phyloP scores from a whole-genome alignment of 2,797 vertebrate species.

The Myioborus miniatus region DNA sequence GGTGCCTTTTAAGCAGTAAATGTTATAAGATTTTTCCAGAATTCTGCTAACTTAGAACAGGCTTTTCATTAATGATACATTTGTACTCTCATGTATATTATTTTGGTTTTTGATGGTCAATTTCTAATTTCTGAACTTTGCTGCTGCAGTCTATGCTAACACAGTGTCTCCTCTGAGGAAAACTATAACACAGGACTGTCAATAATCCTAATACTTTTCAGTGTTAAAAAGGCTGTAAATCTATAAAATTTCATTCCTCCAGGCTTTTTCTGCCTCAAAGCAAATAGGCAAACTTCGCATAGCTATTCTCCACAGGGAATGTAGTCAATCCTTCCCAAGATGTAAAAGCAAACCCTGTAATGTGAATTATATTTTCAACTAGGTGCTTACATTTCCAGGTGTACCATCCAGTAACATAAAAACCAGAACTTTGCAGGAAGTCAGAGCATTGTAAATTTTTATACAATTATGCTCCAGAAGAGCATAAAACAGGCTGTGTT shows the following conservation, averaged over 20 bases:
- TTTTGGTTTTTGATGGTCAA: neutral
- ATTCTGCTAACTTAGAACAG: neutral
- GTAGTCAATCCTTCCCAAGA: neutral
- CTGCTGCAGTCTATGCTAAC: neutral
- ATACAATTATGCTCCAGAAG: neutral
- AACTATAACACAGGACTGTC: neutral
- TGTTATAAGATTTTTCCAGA: neutral
- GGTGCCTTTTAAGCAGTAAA: neutral
- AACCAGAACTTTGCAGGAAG: neutral
- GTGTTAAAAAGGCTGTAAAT: neutral
- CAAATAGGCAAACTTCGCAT: neutral
- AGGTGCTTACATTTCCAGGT: neutral
- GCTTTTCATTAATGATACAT: neutral
- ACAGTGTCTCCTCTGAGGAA: neutral
- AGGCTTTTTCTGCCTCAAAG: neutral
- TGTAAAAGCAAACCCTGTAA: neutral
- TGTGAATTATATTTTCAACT: neutral
- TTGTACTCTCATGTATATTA: neutral
- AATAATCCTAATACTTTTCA: slow-evolving; percentile 23
- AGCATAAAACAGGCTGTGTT: rapidly evolving
- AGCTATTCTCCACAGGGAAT: rapidly evolving
- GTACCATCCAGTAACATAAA: neutral
- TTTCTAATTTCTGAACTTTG: neutral
- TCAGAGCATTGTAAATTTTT: neutral
- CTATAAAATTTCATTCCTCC: neutral